Conservation (phyloP, 2,797 vertebrate genomes). For the Calcarius lapponicus region DNA sequence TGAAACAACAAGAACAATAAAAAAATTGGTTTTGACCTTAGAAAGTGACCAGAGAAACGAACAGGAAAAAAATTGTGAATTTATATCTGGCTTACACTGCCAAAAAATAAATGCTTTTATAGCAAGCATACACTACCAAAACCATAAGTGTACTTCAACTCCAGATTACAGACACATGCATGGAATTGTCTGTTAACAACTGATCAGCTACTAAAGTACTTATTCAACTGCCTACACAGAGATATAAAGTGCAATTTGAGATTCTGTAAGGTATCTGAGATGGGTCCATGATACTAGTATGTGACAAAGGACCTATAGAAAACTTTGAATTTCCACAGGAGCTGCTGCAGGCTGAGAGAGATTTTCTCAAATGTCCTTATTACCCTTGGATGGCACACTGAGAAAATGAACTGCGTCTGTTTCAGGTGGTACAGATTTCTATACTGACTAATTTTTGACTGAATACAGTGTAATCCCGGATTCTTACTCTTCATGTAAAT, state of each 20-base stretch:
- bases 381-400: neutral
- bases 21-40: neutral
- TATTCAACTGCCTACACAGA: neutral
- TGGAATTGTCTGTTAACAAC: neutral
- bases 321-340: neutral
- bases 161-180: neutral
- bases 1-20: neutral
- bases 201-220: neutral
- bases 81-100: neutral
- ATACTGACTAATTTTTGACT: neutral
- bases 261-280: neutral
- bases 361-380: neutral
- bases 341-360: neutral
- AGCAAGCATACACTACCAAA: neutral
- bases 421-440: neutral
- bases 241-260: neutral
- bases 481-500: neutral
- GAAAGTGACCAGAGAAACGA: neutral
- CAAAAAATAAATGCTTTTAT: neutral
- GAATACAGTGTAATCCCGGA: neutral
- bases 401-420: neutral
- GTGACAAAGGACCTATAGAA: neutral
- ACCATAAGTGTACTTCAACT: neutral
- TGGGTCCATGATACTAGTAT: accelerated
- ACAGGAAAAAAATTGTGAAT: neutral